Base-by-base conservation (phyloP, 2,113 vertebrate species). In the Myotis yumanensis region DNA sequence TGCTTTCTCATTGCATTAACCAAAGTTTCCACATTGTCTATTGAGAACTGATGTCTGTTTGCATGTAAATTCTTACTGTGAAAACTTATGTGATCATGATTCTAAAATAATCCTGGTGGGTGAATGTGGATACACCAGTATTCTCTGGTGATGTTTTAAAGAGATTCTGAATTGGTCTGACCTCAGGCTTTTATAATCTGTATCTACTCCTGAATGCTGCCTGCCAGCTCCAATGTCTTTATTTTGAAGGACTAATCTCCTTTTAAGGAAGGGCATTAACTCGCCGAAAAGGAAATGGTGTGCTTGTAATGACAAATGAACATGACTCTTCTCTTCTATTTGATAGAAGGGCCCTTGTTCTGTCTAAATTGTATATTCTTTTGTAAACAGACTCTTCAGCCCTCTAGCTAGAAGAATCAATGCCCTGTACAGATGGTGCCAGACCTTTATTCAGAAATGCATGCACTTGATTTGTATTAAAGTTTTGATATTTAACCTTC, bases 401-500 rank as follows among this genome's bases (percentile, higher is more conserved):
- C 85, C 81, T 96, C 80, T 52, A 86, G 96, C 89, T 93, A 81
- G 11, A 95, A 77, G 86, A 91, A 96, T 95, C 84, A 89, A 91
- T 77, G 89, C 79, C 87, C 30, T 92, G 77, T 91, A 46, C 94
- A 93, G 95, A 96, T 81, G 95, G 91, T 40, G 37, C 82, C 93
- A 96, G 95, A 94, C 80, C 94, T 92, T 95, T 95, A 84, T 71
- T 95, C 80, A 82, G 69, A 97, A 93, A 97, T 88, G 62, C 51
- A 91, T 32, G 35, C 32, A 73, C 59, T 96, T 96, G 92, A 96
- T 94, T 96, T 95, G 95, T 96, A 79, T 93, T 73, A 95, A 97
- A 96, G 91, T 95, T 97, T 76, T 95, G 90, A 96, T 97, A 96
- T 96, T 97, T 97, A 97, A 97, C 96, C 97, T 97, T 95, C 90